Percentiles rank a stretch among this genome's conserved stretches.
Conservation (phyloP, 2,113 vertebrate genomes). For the Mohoua ochrocephala region DNA sequence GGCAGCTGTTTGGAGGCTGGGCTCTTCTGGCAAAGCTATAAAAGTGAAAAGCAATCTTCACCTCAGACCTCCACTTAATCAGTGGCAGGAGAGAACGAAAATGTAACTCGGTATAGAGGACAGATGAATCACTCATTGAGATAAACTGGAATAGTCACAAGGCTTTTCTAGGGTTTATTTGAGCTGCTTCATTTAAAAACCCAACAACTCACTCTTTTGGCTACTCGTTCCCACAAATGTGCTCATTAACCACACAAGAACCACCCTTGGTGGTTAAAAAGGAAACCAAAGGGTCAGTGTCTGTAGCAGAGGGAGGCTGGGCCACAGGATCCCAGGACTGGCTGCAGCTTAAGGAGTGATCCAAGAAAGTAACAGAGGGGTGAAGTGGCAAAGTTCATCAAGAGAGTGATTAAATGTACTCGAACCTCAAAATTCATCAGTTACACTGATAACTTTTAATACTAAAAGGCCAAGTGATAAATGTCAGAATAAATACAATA, state of each 20-base stretch:
- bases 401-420: background rate
- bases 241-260: background rate
- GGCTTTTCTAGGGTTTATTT: background rate
- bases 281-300: background rate
- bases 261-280: background rate
- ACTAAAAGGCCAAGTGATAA: background rate
- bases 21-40: slow-evolving; percentile 14
- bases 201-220: background rate
- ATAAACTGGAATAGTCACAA: background rate
- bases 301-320: background rate
- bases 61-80: slow-evolving; percentile 13
- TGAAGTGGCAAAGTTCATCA: background rate
- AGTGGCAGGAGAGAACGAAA: background rate
- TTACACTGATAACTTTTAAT: background rate
- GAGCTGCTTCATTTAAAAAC: background rate
- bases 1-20: slow-evolving; percentile 41
- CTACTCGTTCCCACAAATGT: background rate
- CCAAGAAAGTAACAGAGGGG: background rate
- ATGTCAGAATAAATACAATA: background rate
- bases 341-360: background rate
- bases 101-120: background rate
- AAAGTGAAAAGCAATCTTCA: slow-evolving; percentile 32
- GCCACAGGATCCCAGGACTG: background rate
- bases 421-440: background rate
- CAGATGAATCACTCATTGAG: background rate